A percentile compares a stretch with the other conserved stretches of the same genome.
These are phyloP conservation scores for Lontra canadensis DNA, from an alignment of 2,113 vertebrate genomes.

Conservation along the genomic window DNA sequence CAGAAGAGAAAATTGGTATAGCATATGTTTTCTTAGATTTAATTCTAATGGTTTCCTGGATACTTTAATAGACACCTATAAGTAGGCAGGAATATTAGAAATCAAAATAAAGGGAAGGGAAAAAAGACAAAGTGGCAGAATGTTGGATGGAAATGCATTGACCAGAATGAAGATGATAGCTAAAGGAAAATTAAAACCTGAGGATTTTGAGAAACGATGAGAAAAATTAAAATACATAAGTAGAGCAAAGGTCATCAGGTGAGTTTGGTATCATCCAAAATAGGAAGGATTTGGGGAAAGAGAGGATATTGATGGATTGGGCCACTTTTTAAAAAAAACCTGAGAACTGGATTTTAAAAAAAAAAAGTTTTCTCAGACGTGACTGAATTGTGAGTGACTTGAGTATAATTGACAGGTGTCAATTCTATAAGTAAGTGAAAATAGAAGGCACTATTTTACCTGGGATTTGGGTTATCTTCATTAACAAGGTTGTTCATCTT, in stretches of 20 bases:
- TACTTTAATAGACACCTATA: not conserved
- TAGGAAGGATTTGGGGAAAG: not conserved
- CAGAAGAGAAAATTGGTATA: not conserved
- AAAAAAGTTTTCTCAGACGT: not conserved
- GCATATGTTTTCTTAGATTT: not conserved
- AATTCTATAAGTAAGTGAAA: not conserved
- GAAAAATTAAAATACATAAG: not conserved
- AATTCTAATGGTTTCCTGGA: not conserved
- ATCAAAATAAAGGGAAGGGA: not conserved
- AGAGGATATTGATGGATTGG: not conserved
- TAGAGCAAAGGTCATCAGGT: not conserved
- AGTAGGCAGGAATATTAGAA: not conserved
- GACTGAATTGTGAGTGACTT: not conserved
- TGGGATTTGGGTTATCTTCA: not conserved
- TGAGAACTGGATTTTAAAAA: not conserved
- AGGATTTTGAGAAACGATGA: not conserved
- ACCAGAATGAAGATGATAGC: not conserved
- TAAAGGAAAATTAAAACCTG: not conserved
- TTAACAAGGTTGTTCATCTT: not conserved
- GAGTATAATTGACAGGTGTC: not conserved
- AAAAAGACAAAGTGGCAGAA: not conserved
- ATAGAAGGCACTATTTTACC: not conserved
- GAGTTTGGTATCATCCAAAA: not conserved
- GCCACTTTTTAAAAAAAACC: not conserved
- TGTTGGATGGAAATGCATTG: not conserved